Evolutionary conservation across 2,113 vertebrate genomes (phyloP).

Genomic region (Oxyura jamaicensis): DNA sequence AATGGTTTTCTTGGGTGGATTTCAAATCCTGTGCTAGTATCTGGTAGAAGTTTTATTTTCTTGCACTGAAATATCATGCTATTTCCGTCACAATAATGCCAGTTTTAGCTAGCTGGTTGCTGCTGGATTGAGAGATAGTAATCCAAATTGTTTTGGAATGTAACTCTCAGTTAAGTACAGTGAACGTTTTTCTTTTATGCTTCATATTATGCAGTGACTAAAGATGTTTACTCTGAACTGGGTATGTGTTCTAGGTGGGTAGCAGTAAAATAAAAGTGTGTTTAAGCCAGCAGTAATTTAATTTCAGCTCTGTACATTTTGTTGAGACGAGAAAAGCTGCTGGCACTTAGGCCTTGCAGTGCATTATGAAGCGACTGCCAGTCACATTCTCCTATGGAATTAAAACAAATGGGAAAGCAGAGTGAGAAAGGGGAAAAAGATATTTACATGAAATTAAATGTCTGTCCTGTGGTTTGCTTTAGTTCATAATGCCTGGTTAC

Average conservation of each 20-base stretch:
- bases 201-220: slow-evolving; percentile 21
- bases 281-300: slow-evolving; percentile 18
- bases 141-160: slow-evolving; percentile 26
- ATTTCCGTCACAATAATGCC: background rate
- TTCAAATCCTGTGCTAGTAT: slow-evolving; percentile 20
- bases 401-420: background rate
- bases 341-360: background rate
- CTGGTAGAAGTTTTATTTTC: slow-evolving; percentile 1
- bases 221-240: background rate
- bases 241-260: slow-evolving; percentile 2
- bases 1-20: slow-evolving; percentile 38
- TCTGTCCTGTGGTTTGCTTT: slow-evolving; percentile 2
- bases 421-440: background rate
- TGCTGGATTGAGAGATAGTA: background rate
- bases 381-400: background rate
- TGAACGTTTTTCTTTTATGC: background rate
- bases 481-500: background rate
- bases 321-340: slow-evolving; percentile 13
- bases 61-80: background rate
- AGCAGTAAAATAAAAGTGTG: background rate
- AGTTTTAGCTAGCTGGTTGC: background rate
- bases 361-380: background rate
- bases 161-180: background rate
- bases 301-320: slow-evolving; percentile 5
- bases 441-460: background rate